A percentile compares a stretch with the other conserved stretches of the same genome.
phyloP scores from a whole-genome alignment of 2,113 vertebrate species.

The Cyanocitta stelleri region DNA sequence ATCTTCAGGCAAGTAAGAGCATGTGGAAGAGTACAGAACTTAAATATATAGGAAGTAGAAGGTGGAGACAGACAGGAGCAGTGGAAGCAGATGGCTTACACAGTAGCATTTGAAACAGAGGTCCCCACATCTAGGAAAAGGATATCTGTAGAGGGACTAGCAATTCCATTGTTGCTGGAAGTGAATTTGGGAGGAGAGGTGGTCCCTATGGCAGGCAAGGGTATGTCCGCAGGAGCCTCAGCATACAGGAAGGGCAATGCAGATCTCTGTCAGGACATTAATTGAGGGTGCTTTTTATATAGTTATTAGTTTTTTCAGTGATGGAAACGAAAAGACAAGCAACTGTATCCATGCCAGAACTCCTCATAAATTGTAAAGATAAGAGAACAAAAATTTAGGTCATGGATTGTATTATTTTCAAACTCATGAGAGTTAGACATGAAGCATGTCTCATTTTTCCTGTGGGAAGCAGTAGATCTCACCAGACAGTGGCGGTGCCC shows the following conservation, averaged over 20 bases:
- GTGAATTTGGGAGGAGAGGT: not conserved
- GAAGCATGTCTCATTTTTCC: not conserved
- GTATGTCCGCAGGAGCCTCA: accelerated
- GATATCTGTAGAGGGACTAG: not conserved
- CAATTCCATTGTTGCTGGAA: not conserved
- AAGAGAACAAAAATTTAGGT: not conserved
- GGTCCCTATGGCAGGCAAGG: not conserved
- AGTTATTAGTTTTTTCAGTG: not conserved
- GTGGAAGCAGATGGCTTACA: not conserved
- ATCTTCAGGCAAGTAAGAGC: not conserved
- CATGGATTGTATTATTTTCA: accelerated
- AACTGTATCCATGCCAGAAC: accelerated
- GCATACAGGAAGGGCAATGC: accelerated
- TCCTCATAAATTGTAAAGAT: not conserved
- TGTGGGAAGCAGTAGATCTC: not conserved
- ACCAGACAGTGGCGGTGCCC: not conserved
- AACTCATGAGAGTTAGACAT: not conserved
- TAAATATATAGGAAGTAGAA: not conserved
- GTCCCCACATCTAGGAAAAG: accelerated
- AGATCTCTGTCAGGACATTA: not conserved
- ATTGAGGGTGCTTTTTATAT: not conserved
- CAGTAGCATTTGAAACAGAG: not conserved
- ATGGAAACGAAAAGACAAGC: accelerated
- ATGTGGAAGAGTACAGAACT: not conserved
- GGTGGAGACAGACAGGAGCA: not conserved